phyloP scores from a whole-genome alignment of 2,113 vertebrate genomes.

The Equus quagga region DNA sequence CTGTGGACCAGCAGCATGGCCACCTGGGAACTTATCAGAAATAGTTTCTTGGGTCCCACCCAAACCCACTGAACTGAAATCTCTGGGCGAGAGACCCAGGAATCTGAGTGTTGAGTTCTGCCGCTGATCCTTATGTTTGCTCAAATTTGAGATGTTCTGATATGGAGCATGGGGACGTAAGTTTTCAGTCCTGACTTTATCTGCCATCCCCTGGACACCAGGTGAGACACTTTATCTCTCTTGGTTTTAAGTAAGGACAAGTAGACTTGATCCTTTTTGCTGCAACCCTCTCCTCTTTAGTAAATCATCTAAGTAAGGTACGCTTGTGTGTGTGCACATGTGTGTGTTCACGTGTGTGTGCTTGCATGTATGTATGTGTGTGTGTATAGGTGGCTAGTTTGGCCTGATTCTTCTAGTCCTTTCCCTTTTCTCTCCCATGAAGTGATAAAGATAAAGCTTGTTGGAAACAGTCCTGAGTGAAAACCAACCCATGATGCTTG shows the following conservation, averaged over 20 bases:
- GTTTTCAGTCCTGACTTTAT: neutral
- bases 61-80: neutral
- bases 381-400: neutral
- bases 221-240: neutral
- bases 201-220: neutral
- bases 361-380: fast-evolving
- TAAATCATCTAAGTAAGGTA: neutral
- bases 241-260: neutral
- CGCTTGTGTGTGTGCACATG: too few species aligned
- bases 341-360: fast-evolving
- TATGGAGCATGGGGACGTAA: neutral
- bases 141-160: neutral
- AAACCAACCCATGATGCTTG: neutral
- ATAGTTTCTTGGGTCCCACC: neutral
- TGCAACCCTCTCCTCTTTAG: neutral
- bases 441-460: neutral
- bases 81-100: neutral
- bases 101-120: neutral
- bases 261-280: neutral
- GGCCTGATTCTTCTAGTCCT: neutral
- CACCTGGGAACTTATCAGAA: neutral
- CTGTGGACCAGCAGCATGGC: too few species aligned
- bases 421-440: neutral
- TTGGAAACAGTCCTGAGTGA: neutral
- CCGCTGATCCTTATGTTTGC: neutral